phyloP scores from a whole-genome alignment of 2,113 vertebrate genomes.

The Eulemur rufifrons region DNA sequence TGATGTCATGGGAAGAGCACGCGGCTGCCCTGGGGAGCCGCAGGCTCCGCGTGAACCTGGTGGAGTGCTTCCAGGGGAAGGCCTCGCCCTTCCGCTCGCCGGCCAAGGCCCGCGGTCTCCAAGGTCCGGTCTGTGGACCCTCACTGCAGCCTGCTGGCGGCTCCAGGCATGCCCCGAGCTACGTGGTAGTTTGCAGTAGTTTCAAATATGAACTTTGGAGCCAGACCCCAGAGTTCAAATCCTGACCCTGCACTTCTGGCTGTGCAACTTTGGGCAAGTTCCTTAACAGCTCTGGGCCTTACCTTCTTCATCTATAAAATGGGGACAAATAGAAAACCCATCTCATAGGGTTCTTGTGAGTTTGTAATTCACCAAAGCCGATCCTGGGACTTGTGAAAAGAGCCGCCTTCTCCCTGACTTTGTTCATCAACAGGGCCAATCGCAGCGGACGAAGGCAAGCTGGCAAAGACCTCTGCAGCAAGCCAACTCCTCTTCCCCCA shows the following conservation, averaged over 20 bases:
- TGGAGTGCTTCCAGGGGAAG: too few relatives aligned
- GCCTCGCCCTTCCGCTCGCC: too few relatives aligned
- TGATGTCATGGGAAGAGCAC: too few relatives aligned
- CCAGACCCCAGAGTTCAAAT: background rate
- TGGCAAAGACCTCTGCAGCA: background rate
- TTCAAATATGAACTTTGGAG: background rate
- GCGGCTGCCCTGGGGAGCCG: too few relatives aligned
- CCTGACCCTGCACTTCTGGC: background rate
- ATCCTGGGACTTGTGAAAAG: background rate
- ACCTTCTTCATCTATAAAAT: background rate
- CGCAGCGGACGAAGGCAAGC: background rate
- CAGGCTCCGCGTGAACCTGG: too few relatives aligned
- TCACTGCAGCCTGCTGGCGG: too few relatives aligned
- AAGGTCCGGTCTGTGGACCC: too few relatives aligned
- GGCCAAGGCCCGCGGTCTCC: too few relatives aligned
- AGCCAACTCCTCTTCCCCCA: background rate
- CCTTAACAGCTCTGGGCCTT: background rate
- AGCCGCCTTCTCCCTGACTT: background rate
- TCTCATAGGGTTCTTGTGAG: background rate
- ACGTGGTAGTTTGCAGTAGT: accelerated
- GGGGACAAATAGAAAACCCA: background rate
- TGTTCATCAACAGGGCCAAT: background rate
- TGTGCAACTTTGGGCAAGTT: background rate
- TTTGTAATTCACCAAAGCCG: background rate
- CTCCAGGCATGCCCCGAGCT: too few relatives aligned